Evolutionary conservation across 2,797 vertebrate species (phyloP), one percentile per base, ranked within the genome.

Genomic region (Thunnus albacares): DNA sequence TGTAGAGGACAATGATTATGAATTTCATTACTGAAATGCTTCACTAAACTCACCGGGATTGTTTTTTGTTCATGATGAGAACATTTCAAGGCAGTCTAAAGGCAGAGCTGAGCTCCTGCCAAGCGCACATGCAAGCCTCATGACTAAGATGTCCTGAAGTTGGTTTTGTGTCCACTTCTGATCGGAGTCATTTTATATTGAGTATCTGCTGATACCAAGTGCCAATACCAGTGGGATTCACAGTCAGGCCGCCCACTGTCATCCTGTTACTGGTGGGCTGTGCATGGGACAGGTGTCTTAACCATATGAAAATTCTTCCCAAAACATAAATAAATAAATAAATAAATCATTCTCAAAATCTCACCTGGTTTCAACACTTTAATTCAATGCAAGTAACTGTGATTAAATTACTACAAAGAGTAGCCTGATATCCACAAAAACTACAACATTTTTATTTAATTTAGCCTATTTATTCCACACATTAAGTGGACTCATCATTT

Each of bases 191-290:
- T 59, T 51, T 33, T 2, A 24, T 58, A 78, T 52, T 38, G 15
- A 62, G 20, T 57, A 17, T 45, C 35, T 56, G 14, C 51, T 70
- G 28, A 30, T n/a, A 28, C 6, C n/a, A 61, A 18, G 61, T 81
- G 22, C 60, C 53, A 47, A 47, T n/a, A 49, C 18, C 45, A 59
- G 28, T 26, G 33, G 22, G 1, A 57, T n/a, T n/a, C 17, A n/a
- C 58, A 6, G 18, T 22, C n/a, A 4, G 18, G 22, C 24, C 18
- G 24, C 24, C 24, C 24, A 65, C 13, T 45, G 43, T 15, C 15
- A 47, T 47, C 18, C 47, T n/a, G 47, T n/a, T 51, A 51, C 17
- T 51, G n/a, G 26, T 7, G 0, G 28, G 52, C 13, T 59, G 30
- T 2, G 22, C 14, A 12, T 67, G 53, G 56, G 22, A 24, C 56